Evolutionary conservation across 2,888 invertebrate species (phyloP), one percentile per base, ranked within the genome.

Genomic region (Eupithecia pulchellata): DNA sequence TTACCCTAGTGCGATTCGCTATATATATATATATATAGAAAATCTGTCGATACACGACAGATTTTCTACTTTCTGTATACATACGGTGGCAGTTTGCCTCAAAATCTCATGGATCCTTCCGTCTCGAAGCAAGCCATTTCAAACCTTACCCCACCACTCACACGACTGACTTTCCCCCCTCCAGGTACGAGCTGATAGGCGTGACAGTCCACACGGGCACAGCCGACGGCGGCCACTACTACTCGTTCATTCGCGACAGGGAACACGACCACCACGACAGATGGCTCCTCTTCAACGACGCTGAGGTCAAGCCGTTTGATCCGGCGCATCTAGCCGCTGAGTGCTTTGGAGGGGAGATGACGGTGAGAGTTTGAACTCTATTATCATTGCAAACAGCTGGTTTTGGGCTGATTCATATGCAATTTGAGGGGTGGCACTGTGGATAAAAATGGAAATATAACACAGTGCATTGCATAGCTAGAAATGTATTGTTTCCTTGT

Each of bases 181-280:
- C 3, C 76, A 96, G 96, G 68, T 96, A 97, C 90, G 98, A 98
- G 88, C 89, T 98, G 75, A 98, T 98, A 75, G 99, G 99, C 14
- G 98, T 99, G 14, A 99, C 99, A 0, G 99, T 99, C 0, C 99
- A 99, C 92, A 99, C 99, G 20, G 99, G 99, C n/a, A 99, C 98
- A 0, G 99, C 99, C 1, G 99, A 99, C 89, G 99, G 99, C 67
- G 99, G 99, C 0, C 99, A 99, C 90, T 99, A 99, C 90, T 99
- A 99, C 91, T 97, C 97, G 94, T 99, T 99, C 89, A 99, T 99
- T 75, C 96, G 98, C 77, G 99, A 99, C 91, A 95, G 98, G 47
- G 96, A 95, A 77, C 95, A 96, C 71, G 89, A 89, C 17, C 95
- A 95, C 39, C 96, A 97, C 82, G 98, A 99, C 91, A 98, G 98